Conservation (phyloP, 1,140 invertebrate genomes). For the Ptiloglossa arizonensis region DNA sequence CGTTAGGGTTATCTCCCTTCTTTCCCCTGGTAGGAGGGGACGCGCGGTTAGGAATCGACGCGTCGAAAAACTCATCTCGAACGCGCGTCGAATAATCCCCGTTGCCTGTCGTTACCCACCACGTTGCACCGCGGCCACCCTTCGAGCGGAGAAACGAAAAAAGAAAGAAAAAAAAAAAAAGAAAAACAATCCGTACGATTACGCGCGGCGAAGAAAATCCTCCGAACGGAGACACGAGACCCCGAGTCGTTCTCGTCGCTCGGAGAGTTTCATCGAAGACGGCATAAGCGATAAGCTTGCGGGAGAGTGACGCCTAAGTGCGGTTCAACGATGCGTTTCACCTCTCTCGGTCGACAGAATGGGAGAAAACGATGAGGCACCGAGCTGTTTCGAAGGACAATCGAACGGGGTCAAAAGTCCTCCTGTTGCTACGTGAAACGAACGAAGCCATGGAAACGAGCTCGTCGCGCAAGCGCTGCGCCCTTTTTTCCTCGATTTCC, state of each 20-base stretch:
- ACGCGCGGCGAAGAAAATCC: too few relatives aligned
- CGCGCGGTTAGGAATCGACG: neutral
- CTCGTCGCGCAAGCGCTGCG: conserved; percentile 66
- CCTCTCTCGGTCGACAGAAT: conserved; percentile 47
- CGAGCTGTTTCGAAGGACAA: conserved; percentile 69
- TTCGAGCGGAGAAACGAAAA: too few relatives aligned
- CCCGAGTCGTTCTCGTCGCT: too few relatives aligned
- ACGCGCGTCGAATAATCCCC: too few relatives aligned
- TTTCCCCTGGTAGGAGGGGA: too few relatives aligned
- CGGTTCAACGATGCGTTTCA: conserved; percentile 52
- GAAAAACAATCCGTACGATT: too few relatives aligned
- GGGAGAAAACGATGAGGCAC: conserved; percentile 48
- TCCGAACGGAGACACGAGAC: too few relatives aligned
- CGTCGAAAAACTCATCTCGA: too few relatives aligned
- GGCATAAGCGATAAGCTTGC: neutral
- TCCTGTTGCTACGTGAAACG: conserved; percentile 73
- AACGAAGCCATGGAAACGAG: conserved; percentile 70
- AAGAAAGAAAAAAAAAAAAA: too few relatives aligned
- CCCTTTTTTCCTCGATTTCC: conserved; percentile 46
- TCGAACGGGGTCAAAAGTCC: conserved; percentile 74
- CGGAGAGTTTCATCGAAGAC: neutral
- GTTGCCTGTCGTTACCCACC: too few relatives aligned
- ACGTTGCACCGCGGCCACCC: too few relatives aligned
- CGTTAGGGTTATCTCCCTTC: neutral
- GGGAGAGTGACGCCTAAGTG: conserved; percentile 5